A percentile compares a stretch with the other conserved stretches of the same genome.
These are phyloP conservation scores for Muraenolepis orangiensis DNA, from an alignment of 2,797 vertebrate genomes.

Conservation along the genomic window DNA sequence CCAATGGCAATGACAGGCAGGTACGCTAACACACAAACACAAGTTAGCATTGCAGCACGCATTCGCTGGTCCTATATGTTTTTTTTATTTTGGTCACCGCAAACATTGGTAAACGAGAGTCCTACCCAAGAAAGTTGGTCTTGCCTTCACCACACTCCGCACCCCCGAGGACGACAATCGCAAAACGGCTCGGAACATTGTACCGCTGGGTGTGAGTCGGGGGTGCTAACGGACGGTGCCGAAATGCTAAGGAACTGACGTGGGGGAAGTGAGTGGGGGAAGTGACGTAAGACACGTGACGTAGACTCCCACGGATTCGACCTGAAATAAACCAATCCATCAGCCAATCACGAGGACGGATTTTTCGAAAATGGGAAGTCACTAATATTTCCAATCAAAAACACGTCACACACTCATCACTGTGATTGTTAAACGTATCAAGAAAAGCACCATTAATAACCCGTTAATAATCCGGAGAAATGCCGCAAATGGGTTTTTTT, in stretches of 20 bases:
- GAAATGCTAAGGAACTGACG: slow-evolving; percentile 13
- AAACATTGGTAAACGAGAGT: background rate
- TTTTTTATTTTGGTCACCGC: rapidly evolving
- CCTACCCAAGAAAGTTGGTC: slow-evolving; percentile 61
- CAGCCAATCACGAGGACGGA: background rate
- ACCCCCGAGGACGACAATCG: slow-evolving; percentile 60
- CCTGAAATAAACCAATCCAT: background rate
- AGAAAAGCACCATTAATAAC: too few species aligned
- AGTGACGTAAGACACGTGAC: too few species aligned
- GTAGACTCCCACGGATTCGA: background rate
- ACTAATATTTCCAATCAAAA: too few species aligned
- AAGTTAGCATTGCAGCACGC: slow-evolving; percentile 40
- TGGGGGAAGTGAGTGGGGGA: background rate
- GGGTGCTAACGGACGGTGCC: slow-evolving; percentile 30
- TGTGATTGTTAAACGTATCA: too few species aligned
- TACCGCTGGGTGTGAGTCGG: slow-evolving; percentile 5
- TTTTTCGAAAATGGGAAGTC: background rate
- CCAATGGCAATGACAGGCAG: background rate
- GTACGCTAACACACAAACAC: slow-evolving; percentile 11
- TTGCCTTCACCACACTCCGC: slow-evolving; percentile 55
- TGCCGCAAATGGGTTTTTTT: too few species aligned
- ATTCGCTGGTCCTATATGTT: background rate
- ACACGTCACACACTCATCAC: too few species aligned
- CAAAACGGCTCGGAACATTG: slow-evolving; percentile 71
- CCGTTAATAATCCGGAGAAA: too few species aligned